Base-by-base conservation (phyloP, 2,888 invertebrate genomes). In the Eutolmus rufibarbis region DNA sequence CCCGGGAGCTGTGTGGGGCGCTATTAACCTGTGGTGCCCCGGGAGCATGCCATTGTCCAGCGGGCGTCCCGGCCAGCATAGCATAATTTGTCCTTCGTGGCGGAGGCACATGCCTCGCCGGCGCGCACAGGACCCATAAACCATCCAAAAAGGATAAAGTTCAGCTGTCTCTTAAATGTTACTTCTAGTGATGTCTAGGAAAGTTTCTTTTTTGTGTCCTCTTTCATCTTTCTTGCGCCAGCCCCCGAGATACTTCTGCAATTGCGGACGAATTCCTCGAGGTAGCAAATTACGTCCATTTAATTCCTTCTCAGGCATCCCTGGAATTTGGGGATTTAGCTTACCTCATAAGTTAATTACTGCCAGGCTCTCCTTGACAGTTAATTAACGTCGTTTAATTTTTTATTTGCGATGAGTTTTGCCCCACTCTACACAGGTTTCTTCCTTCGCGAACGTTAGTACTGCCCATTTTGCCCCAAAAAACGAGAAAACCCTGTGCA, bases 321-420 rank as follows among this genome's bases (percentile, higher is more conserved):
- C 19, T 51, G 79, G 79, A 79, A 51, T 79, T 51, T 34, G n/a
- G 51, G 79, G 14, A 79, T 79, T 51, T 79, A 28, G 79, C 23
- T 79, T 51, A 23, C 40, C 40, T 51, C 79, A 79, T 19, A 19
- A 79, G 79, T 79, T 79, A 79, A 79, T 79, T 79, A 79, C 23
- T 40, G 51, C 40, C 51, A 40, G 40, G 28, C 43, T 23, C 43
- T 43, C 19, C 78, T 78, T 78, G 66, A 66, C 66, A 66, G 66
- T 66, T 66, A 66, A 66, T 66, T 66, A 66, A 66, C 66, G 66
- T 66, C 66, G 66, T 66, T 66, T 66, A 66, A 66, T 66, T 66
- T 66, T 66, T 66, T 66, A 66, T 66, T 66, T 66, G 66, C 66
- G 66, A 66, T 66, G 66, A 28, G 28, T 23, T 34, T 34, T 28